Base-by-base conservation (phyloP, 2,113 vertebrate genomes). In the Tympanuchus pallidicinctus region DNA sequence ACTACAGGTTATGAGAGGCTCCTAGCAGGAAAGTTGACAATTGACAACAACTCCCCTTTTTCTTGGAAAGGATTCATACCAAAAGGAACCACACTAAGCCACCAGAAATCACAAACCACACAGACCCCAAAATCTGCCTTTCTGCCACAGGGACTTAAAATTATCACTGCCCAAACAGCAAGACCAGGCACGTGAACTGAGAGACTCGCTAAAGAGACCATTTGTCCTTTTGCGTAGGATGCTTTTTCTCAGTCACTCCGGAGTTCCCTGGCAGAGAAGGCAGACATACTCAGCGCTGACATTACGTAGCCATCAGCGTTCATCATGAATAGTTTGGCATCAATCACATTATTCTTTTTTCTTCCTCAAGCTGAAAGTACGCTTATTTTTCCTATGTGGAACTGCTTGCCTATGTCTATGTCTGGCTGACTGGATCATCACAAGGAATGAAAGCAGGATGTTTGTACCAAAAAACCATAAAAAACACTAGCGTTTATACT, bases 131-230 rank as follows among this genome's bases (percentile, higher is more conserved):
- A 85, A 60, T 11, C 47, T 81, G 45, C 28, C 25, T 42, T 76
- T 88, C 42, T 67, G 42, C 24, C 27, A 36, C 27, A 77, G 48
- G n/a, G 60, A 70, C 50, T 90, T 64, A 7, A 59, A 54, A 18
- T 77, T 65, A 0, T 1, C 45, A 24, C 24, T 36, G 52, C 45
- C 50, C 61, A 40, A 80, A 72, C 0, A 0, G 25, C 1, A 1
- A 63, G 32, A 67, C 12, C 61, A 69, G 59, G 7, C 85, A 36
- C 20, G 18, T 8, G 18, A 82, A 48, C n/a, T 16, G 30, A 65
- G 42, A 63, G 30, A 45, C 24, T 50, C 57, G 52, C 42, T 6
- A 19, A 45, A 43, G 42, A 60, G 32, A 61, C 5, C 0, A 13
- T 67, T 56, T 86, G 20, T 34, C 48, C 84, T 52, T 47, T 56